Evolutionary conservation across 1,140 invertebrate species (phyloP).

Genomic region (Drosophila pseudoananassae): DNA sequence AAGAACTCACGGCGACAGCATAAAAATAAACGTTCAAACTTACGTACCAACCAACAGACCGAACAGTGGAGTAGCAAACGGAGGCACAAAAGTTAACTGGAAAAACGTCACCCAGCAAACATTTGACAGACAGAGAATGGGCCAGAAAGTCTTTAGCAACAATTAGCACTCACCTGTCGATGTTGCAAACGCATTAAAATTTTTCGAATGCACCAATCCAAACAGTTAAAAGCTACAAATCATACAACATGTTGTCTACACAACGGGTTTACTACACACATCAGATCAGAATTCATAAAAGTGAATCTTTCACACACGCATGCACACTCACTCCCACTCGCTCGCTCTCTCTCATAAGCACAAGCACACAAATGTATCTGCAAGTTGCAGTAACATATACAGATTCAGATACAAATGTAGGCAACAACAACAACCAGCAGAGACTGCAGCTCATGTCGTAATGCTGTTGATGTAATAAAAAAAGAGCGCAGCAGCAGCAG

Average conservation of each 20-base stretch:
- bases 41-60: constrained; percentile 6
- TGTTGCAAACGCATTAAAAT: constrained; percentile 16
- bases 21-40: constrained; percentile 69
- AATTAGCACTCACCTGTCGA: constrained; percentile 22
- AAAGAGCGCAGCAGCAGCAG: constrained; percentile 40
- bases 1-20: constrained; percentile 72
- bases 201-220: constrained; percentile 7
- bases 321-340: constrained; percentile 18
- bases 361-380: constrained; percentile 3
- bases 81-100: constrained; percentile 61
- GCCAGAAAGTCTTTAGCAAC: constrained; percentile 8
- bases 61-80: constrained; percentile 32
- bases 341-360: constrained; percentile 4
- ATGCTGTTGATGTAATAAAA: constrained; percentile 78
- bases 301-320: constrained; percentile 55
- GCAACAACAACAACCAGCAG: constrained; percentile 26
- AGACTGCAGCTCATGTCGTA: constrained; percentile 63
- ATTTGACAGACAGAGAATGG: background rate
- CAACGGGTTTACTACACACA: background rate
- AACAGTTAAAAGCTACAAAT: constrained; percentile 15
- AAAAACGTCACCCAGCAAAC: constrained; percentile 65
- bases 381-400: constrained; percentile 16
- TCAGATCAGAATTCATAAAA: constrained; percentile 52
- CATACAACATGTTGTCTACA: constrained; percentile 43
- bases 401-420: constrained; percentile 59